These are phyloP conservation scores for Laspeyria flexula DNA, from an alignment of 2,888 invertebrate genomes.

Conservation along the genomic window DNA sequence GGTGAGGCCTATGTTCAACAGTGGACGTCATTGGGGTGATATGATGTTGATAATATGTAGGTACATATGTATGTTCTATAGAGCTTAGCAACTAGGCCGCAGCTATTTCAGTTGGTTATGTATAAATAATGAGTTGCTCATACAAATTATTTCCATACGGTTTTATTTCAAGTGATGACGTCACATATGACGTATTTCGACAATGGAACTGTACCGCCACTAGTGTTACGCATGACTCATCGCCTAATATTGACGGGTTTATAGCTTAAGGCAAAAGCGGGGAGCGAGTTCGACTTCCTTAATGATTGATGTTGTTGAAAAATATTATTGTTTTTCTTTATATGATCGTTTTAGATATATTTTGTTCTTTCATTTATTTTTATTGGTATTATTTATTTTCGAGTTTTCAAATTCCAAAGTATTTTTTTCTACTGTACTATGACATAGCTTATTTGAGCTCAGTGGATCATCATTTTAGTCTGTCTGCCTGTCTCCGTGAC, in stretches of 20 bases:
- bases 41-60: too few relatives aligned
- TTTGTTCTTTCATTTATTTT: too few relatives aligned
- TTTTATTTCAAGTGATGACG: slow-evolving; percentile 33
- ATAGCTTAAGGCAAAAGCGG: slow-evolving; percentile 9
- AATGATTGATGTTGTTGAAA: slow-evolving; percentile 6
- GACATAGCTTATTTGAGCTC: too few relatives aligned
- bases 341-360: neutral
- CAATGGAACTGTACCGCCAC: slow-evolving; percentile 48
- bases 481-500: too few relatives aligned
- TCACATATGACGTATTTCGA: slow-evolving; percentile 33
- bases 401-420: too few relatives aligned
- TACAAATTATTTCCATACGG: neutral
- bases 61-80: neutral
- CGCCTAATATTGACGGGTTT: slow-evolving; percentile 52
- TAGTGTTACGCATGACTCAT: slow-evolving; percentile 58
- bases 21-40: too few relatives aligned
- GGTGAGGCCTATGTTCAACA: too few relatives aligned
- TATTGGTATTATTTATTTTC: too few relatives aligned
- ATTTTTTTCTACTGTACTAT: too few relatives aligned
- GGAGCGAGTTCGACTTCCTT: slow-evolving; percentile 22
- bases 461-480: too few relatives aligned
- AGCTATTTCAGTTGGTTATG: neutral
- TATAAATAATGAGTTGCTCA: neutral
- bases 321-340: neutral
- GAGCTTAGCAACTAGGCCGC: neutral